phyloP scores from a whole-genome alignment of 2,113 vertebrate genomes.

The Miniopterus natalensis region DNA sequence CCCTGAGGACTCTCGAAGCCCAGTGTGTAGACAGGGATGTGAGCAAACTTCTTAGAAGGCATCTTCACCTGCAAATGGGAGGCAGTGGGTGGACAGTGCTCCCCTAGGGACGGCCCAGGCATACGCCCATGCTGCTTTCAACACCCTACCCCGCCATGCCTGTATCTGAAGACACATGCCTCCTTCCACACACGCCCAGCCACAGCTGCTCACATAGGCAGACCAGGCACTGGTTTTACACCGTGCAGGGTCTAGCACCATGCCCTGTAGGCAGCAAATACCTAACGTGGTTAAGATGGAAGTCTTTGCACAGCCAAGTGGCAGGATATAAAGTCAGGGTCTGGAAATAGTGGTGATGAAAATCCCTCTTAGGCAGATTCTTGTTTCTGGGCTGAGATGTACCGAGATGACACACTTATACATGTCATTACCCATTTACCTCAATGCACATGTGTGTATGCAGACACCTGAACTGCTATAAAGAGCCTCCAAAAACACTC shows the following conservation, averaged over 20 bases:
- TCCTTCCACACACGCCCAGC: neutral
- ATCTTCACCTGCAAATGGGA: constrained; percentile 94
- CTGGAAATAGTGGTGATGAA: neutral
- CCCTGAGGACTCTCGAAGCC: constrained; percentile 92
- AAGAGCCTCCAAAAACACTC: neutral
- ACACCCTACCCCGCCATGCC: neutral
- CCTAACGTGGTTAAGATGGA: neutral
- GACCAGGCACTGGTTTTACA: neutral
- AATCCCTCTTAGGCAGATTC: neutral
- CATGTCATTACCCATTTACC: no score
- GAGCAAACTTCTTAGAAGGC: constrained; percentile 97
- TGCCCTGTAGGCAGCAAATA: fast-evolving
- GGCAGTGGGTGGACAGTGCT: neutral
- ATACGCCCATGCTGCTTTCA: neutral
- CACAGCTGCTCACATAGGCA: neutral
- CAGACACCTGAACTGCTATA: neutral
- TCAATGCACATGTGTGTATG: neutral
- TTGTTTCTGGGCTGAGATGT: neutral
- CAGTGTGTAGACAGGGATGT: constrained; percentile 96
- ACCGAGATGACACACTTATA: neutral
- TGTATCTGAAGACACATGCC: fast-evolving
- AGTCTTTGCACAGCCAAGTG: no score
- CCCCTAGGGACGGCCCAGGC: no score
- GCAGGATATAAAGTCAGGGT: neutral
- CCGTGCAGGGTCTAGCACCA: neutral